Conservation (phyloP, 2,113 vertebrate species). For the Microtus ochrogaster region DNA sequence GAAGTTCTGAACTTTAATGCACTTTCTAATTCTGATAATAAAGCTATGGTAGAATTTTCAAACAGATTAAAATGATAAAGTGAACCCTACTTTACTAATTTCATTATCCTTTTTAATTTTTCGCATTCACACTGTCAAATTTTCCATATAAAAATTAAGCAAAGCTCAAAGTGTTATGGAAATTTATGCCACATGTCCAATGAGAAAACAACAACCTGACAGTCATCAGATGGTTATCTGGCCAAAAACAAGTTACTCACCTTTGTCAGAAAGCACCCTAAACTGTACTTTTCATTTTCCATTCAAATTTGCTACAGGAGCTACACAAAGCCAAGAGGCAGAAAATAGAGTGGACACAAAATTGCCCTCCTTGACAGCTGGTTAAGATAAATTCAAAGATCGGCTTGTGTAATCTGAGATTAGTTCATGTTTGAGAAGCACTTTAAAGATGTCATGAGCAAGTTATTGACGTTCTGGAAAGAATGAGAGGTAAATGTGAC, state of each 20-base stretch:
- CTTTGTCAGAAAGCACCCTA: slow-evolving; percentile 27
- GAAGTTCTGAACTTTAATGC: not conserved
- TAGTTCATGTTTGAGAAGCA: slow-evolving; percentile 67
- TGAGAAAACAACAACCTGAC: not conserved
- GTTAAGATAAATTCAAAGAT: slow-evolving; percentile 71
- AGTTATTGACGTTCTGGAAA: slow-evolving; percentile 46
- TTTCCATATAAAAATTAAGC: slow-evolving; percentile 33
- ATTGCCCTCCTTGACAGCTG: slow-evolving; percentile 60
- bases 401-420: slow-evolving; percentile 58
- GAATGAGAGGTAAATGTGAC: slow-evolving; percentile 50
- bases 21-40: not conserved
- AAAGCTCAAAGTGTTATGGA: slow-evolving; percentile 2
- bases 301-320: slow-evolving; percentile 46
- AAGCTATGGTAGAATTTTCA: not conserved
- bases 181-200: not conserved
- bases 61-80: not conserved
- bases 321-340: slow-evolving; percentile 5
- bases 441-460: slow-evolving; percentile 64
- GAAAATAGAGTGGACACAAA: not conserved
- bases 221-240: not conserved
- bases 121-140: not conserved
- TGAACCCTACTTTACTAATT: not conserved
- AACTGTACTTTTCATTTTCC: slow-evolving; percentile 35
- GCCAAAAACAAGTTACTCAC: slow-evolving; percentile 10
- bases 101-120: not conserved